A percentile compares a stretch with the other conserved stretches of the same genome.
phyloP scores from a whole-genome alignment of 2,113 vertebrate species.

The Calonectris borealis region DNA sequence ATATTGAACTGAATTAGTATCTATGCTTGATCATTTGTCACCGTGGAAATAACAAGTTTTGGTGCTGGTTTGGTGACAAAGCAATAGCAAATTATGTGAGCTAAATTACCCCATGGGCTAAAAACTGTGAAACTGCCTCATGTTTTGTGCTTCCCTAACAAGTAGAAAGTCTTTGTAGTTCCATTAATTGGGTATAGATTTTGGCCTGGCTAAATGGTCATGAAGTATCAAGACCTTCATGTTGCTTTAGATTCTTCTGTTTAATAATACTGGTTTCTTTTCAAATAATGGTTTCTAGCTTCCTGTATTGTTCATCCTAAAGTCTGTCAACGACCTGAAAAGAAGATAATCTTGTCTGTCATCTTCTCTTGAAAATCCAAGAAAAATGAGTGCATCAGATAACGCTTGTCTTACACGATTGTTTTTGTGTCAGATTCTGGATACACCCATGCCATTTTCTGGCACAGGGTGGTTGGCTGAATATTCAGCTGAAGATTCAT shows the following conservation, averaged over 20 bases:
- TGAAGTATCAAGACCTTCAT: neutral
- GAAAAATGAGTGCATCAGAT: constrained; percentile 11
- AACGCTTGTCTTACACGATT: neutral
- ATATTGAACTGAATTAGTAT: neutral
- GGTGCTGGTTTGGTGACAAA: neutral
- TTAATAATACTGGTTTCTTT: neutral
- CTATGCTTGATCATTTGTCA: neutral
- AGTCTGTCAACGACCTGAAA: neutral
- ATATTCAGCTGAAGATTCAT: neutral
- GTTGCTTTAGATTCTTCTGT: neutral
- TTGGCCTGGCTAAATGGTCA: neutral
- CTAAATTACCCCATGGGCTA: neutral
- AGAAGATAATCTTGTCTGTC: neutral
- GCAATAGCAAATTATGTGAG: neutral
- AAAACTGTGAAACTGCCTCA: neutral
- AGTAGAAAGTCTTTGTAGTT: neutral
- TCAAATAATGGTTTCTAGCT: neutral
- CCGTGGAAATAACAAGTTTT: constrained; percentile 11
- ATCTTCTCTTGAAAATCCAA: neutral
- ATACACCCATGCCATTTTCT: constrained; percentile 1
- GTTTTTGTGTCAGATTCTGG: neutral
- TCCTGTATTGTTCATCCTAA: neutral
- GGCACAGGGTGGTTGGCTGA: neutral
- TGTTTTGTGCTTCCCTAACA: neutral
- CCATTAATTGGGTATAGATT: neutral